Base-by-base conservation (phyloP, 1,140 invertebrate species). In the Diploscapter pachys region DNA sequence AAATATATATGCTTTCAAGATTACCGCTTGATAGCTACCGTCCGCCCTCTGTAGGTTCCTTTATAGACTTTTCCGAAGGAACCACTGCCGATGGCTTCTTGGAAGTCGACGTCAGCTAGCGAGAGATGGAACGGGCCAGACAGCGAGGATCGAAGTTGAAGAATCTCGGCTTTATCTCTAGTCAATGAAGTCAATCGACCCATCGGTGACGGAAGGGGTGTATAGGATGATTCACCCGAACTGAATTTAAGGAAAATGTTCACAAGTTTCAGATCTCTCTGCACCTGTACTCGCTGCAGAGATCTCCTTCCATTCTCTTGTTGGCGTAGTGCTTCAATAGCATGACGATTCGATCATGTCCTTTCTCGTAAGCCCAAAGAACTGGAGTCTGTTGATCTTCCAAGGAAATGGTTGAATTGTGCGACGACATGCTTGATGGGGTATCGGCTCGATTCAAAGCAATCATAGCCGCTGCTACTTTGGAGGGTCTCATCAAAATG, bases 1-100 rank as follows among this genome's bases (percentile, higher is more conserved):
- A n/a, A n/a, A n/a, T n/a, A n/a, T n/a, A n/a, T n/a, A n/a, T n/a
- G n/a, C n/a, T 8, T 65, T 8, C 48, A 48, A 11, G 31, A 31
- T 31, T 31, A 68, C 11, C 87, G 84, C 83, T 89, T 89, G 13
- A 88, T 86, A 54, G 88, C 88, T 4, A 88, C 88, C 6, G 82
- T 85, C 77, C 87, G 86, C 4, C 87, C 87, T 68, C 85, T 84
- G 77, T 83, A 88, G 54, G 86, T 83, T n/a, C 87, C 88, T 79
- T 86, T 86, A 75, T 87, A 88, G 9, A 89, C 87, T 83, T 88
- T 88, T 9, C 88, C 88, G 81, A 89, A 89, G 9, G 88, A 88
- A 0, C 88, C 87, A 68, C 83, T 86, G 11, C 87, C 88, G 71
- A 89, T 88, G 8, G 86, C 82, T 78, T 88, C 88, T 77, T 87